These are phyloP conservation scores for Glaucopsyche alexis DNA, from an alignment of 2,888 invertebrate genomes.

Conservation along the genomic window DNA sequence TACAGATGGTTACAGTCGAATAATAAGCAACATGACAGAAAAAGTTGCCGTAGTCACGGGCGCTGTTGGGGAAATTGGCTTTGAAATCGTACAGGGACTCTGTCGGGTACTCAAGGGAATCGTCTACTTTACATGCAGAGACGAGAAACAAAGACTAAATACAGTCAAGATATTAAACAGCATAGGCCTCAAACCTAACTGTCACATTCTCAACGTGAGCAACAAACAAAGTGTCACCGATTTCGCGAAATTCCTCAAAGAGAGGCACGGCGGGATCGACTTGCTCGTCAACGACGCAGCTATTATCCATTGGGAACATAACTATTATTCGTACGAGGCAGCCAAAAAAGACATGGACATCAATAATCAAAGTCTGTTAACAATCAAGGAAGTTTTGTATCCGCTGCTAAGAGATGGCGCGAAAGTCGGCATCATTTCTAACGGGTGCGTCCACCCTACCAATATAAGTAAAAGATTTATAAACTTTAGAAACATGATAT, in stretches of 20 bases:
- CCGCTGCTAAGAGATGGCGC: slow-evolving; percentile 85
- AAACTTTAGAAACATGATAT: too few relatives aligned
- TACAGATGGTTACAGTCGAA: too few relatives aligned
- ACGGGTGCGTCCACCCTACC: slow-evolving; percentile 65
- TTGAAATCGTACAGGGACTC: slow-evolving; percentile 83
- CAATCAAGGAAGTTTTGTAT: slow-evolving; percentile 77
- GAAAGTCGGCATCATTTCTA: slow-evolving; percentile 86
- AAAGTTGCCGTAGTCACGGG: slow-evolving; percentile 82
- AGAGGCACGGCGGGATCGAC: slow-evolving; percentile 84
- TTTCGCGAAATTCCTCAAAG: slow-evolving; percentile 79
- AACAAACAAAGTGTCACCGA: slow-evolving; percentile 78
- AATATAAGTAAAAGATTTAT: slow-evolving; percentile 66
- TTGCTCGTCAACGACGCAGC: slow-evolving; percentile 88
- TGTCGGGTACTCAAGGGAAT: slow-evolving; percentile 83
- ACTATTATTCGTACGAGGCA: slow-evolving; percentile 66
- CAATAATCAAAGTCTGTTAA: slow-evolving; percentile 63
- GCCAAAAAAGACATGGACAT: slow-evolving; percentile 64
- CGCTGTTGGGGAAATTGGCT: slow-evolving; percentile 86
- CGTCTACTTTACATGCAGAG: slow-evolving; percentile 85
- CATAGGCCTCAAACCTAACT: slow-evolving; percentile 76
- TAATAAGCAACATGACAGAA: slow-evolving; percentile 49
- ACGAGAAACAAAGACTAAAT: slow-evolving; percentile 75
- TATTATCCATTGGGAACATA: slow-evolving; percentile 59
- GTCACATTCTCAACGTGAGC: slow-evolving; percentile 85
- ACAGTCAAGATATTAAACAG: slow-evolving; percentile 81